Base-by-base conservation (phyloP, 2,113 vertebrate species). In the Siphamia tubifer region DNA sequence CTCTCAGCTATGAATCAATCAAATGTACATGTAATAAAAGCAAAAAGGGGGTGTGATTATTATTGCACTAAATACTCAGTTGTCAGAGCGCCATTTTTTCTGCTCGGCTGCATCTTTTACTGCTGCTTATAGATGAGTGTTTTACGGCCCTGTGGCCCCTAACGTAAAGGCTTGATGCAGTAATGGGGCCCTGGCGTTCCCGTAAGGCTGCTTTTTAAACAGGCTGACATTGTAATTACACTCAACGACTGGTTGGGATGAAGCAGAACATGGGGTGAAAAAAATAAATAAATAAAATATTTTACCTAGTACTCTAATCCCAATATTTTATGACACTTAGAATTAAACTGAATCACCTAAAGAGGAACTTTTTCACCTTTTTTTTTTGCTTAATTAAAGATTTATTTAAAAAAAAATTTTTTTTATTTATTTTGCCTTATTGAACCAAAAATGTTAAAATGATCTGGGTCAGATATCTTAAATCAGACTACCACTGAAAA, bases 121-220 rank as follows among this genome's bases (percentile, higher is more conserved):
- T 52, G 67, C 68, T 77, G 64, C 71, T 77, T 77, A 67, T 81
- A 86, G 81, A 89, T 86, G 85, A 90, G 65, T 76, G 85, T 90
- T 91, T 91, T 83, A 90, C 61, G 61, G 81, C 53, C 61, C 77
- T 31, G 16, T 13, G 64, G 79, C 56, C 63, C 71, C 64, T 36
- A 52, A 73, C n/a, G 34, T 48, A 67, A 38, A 45, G 48, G 62
- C 70, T 48, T 42, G 39, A 72, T 81, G 71, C 62, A 36, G 78
- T 82, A 87, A 84, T 72, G 73, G 80, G 73, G 63, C 68, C 83
- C 62, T 55, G 21, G 13, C 49, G 68, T 86, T 87, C 85, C 83
- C 63, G 36, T 79, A 83, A 79, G 77, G 40, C 72, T 54, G 49
- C 66, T 76, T 81, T 82, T 84, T 58, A 79, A 76, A 85, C 70